phyloP scores from a whole-genome alignment of 2,888 invertebrate genomes.

The Neuroscelio doddi region DNA sequence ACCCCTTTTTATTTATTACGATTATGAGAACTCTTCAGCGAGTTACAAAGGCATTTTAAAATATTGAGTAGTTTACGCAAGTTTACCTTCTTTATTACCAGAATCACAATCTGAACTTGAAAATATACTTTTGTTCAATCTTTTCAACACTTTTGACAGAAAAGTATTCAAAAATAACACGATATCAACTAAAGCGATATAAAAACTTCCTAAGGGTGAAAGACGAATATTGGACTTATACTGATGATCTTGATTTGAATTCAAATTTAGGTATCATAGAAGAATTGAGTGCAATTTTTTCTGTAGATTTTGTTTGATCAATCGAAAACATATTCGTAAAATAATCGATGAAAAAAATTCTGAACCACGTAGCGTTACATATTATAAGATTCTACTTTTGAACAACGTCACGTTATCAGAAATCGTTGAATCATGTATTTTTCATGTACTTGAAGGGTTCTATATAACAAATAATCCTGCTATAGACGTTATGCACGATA shows the following conservation, averaged over 20 bases:
- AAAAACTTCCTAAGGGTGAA: conserved; percentile 23
- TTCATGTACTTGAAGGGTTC: conserved; percentile 23
- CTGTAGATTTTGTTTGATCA: conserved; percentile 43
- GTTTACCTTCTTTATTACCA: conserved; percentile 31
- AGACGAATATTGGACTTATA: conserved; percentile 31
- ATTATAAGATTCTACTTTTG: conserved; percentile 16
- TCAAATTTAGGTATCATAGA: too few species aligned
- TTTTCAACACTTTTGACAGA: conserved; percentile 34
- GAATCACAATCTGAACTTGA: conserved; percentile 29
- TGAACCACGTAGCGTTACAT: conserved; percentile 13
- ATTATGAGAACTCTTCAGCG: conserved; percentile 14
- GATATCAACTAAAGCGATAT: conserved; percentile 28
- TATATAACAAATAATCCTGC: conserved; percentile 28
- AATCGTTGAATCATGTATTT: conserved; percentile 26
- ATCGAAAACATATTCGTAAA: conserved; percentile 14
- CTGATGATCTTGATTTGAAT: too few species aligned
- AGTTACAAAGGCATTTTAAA: conserved; percentile 32
- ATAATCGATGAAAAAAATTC: conserved; percentile 18
- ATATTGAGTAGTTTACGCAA: conserved; percentile 37
- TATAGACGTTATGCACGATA: conserved; percentile 34
- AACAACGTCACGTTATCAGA: conserved; percentile 27
- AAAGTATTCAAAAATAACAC: conserved; percentile 24
- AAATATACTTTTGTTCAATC: too few species aligned
- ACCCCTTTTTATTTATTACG: conserved; percentile 14
- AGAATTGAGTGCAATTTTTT: too few species aligned